Evolutionary conservation across 2,797 vertebrate species (phyloP).

Genomic region (Forpus xanthops): DNA sequence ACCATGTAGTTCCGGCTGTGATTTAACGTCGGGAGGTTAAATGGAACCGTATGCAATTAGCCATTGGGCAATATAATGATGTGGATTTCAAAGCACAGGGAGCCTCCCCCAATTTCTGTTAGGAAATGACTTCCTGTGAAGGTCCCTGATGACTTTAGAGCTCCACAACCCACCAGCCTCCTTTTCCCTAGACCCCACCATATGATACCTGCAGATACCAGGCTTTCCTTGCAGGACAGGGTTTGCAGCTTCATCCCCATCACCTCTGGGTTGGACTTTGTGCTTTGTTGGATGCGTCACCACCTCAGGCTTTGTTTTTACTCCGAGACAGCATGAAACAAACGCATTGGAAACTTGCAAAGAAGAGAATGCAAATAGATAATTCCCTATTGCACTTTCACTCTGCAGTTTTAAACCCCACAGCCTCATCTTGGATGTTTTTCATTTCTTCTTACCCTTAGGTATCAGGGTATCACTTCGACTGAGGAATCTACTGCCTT

Average conservation of each 20-base stretch:
- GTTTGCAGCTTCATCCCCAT: no score
- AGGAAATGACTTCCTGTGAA: neutral
- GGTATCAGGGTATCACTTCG: rapidly evolving
- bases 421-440: neutral
- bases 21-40: neutral
- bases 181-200: rapidly evolving
- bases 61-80: neutral
- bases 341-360: neutral
- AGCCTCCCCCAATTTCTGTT: neutral
- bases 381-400: neutral
- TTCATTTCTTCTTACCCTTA: neutral
- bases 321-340: neutral
- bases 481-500: neutral
- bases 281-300: no score
- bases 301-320: rapidly evolving
- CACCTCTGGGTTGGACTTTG: rapidly evolving
- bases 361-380: neutral
- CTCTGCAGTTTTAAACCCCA: neutral
- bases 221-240: neutral
- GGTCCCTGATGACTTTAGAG: neutral
- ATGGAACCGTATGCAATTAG: neutral
- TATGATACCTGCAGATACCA: rapidly evolving
- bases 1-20: neutral
- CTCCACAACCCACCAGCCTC: rapidly evolving
- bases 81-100: neutral